These are phyloP conservation scores for Polietes domitor DNA, from an alignment of 2,888 invertebrate genomes.

Conservation along the genomic window DNA sequence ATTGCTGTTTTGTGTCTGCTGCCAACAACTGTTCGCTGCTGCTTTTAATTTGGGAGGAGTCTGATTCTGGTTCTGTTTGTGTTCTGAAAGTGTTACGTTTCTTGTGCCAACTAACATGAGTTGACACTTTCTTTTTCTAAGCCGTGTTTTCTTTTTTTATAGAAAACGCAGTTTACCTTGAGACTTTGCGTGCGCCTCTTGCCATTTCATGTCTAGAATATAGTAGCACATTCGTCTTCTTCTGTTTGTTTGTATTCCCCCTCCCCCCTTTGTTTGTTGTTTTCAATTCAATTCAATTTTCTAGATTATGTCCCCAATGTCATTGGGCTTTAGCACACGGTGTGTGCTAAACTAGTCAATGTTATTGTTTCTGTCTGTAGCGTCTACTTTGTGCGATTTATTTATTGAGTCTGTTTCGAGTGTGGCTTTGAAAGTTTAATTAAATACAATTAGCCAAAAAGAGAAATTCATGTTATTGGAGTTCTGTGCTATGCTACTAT, in stretches of 20 bases:
- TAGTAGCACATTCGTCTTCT: constrained; percentile 10
- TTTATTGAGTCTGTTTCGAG: neutral
- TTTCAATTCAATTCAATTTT: constrained; percentile 43
- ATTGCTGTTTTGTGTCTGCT: neutral
- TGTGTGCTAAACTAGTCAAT: constrained; percentile 34
- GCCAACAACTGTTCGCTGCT: neutral
- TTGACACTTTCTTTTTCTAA: constrained; percentile 62
- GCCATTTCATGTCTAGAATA: constrained; percentile 19
- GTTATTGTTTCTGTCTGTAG: constrained; percentile 42
- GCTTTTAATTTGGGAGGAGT: constrained; percentile 2
- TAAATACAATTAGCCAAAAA: constrained; percentile 63
- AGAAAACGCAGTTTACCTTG: constrained; percentile 46
- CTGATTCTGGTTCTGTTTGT: constrained; percentile 2
- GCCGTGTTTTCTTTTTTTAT: neutral
- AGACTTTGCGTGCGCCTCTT: constrained; percentile 20
- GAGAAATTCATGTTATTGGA: constrained; percentile 66
- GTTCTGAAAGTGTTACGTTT: too few species aligned
- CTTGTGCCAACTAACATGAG: constrained; percentile 27
- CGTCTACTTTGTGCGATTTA: constrained; percentile 36
- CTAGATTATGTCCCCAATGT: constrained; percentile 62
- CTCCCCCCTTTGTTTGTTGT: neutral
- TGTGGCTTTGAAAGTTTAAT: constrained; percentile 59
- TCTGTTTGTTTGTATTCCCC: neutral
- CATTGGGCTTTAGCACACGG: constrained; percentile 25
- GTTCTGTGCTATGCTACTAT: constrained; percentile 21